Percentiles rank a stretch among this genome's conserved stretches.
Conservation (phyloP, 2,888 invertebrate species). For the Torymus texanus region DNA sequence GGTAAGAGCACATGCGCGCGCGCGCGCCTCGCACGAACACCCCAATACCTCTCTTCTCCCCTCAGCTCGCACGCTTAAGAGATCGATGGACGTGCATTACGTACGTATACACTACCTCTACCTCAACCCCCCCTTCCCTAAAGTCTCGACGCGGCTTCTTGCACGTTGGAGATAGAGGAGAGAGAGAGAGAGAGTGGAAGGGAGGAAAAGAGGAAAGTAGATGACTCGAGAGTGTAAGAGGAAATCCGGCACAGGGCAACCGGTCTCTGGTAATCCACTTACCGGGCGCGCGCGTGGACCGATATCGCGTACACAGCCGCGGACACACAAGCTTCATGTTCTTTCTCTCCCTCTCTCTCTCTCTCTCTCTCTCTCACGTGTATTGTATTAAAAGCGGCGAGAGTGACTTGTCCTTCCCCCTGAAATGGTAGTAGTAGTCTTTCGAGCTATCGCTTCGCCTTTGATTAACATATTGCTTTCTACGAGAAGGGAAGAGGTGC, state of each 20-base stretch:
- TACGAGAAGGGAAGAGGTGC: neutral
- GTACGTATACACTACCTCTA: neutral
- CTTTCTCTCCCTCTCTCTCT: too few species aligned
- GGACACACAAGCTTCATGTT: slow-evolving; percentile 4
- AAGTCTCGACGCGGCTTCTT: neutral
- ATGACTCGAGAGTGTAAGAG: slow-evolving; percentile 56
- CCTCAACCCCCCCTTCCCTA: neutral
- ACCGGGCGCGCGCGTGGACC: slow-evolving; percentile 52
- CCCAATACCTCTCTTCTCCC: too few species aligned
- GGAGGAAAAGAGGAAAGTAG: slow-evolving; percentile 43
- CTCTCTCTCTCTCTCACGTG: slow-evolving; percentile 18
- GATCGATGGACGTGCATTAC: slow-evolving; percentile 30
- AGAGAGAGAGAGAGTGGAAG: neutral
- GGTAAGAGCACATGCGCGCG: slow-evolving; percentile 25
- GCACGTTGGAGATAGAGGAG: neutral
- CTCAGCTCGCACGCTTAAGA: slow-evolving; percentile 8
- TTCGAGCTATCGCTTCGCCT: slow-evolving; percentile 64
- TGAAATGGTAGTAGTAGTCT: slow-evolving; percentile 21
- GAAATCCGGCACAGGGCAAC: slow-evolving; percentile 47
- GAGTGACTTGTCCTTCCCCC: slow-evolving; percentile 42
- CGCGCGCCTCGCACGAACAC: too few species aligned
- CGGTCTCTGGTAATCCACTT: slow-evolving; percentile 65
- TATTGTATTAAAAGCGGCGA: slow-evolving; percentile 51
- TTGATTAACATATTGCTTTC: slow-evolving; percentile 67
- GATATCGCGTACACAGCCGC: slow-evolving; percentile 53